Evolutionary conservation across 2,113 vertebrate species (phyloP), one percentile per base, ranked within the genome.

Genomic region (Pelmatolapia mariae): DNA sequence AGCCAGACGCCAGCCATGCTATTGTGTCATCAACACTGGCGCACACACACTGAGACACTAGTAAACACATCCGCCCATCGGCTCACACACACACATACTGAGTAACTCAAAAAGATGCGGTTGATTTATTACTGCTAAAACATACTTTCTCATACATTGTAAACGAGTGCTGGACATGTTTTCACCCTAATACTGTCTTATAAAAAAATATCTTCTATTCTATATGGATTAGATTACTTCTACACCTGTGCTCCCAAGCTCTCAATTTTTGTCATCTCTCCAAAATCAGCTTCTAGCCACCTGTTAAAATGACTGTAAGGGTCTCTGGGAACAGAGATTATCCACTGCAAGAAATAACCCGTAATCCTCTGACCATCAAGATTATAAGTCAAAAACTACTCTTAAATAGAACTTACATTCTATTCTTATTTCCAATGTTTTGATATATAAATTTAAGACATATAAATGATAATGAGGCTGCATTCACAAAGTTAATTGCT

Each of bases 1-100:
- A 96, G 93, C 87, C 91, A 88, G 94, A 95, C 90, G 90, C 92
- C 89, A 94, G 91, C 92, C 84, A 45, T 31, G 36, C 90, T 89
- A 90, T 93, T 93, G 92, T 94, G 91, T 93, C 95, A 93, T 93
- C 84, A 84, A 50, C 89, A 73, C 85, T 84, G 87, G 84, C 81
- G 54, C 83, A 45, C 90, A 87, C 92, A 93, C 88, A 91, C 89
- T 71, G 73, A 88, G 88, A 89, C 86, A 79, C 91, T 15, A 84
- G 88, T 86, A 93, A 91, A 93, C 86, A 93, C 84, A 89, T 88
- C 83, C 79, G 43, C 87, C 79, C 87, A 79, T 90, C 61, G 57
- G 89, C 88, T 88, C 86, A 76, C 83, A 90, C 87, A 90, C 87
- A 89, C 73, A 86, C 88, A 84, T 29, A 93, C 19, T 83, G 57